Percentiles rank a stretch among this genome's conserved stretches.
Evolutionary conservation across 2,797 vertebrate species (phyloP).

Genomic region (Rhinogobio ventralis): DNA sequence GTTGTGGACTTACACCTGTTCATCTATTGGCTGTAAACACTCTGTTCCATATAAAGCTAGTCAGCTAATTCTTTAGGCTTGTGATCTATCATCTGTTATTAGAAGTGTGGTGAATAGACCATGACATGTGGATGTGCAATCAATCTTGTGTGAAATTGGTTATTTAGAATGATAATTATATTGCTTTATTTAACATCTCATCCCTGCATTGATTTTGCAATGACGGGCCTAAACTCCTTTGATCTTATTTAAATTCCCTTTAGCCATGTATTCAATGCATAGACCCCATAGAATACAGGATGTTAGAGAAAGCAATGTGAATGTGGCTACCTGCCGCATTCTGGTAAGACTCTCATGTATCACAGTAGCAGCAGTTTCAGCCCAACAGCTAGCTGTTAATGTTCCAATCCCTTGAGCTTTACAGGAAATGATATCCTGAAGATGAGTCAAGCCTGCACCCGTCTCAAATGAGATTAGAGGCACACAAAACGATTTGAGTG

Average conservation of each 20-base stretch:
- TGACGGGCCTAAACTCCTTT: not conserved
- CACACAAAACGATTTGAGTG: constrained; percentile 40
- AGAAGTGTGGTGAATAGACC: not conserved
- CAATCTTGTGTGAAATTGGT: not conserved
- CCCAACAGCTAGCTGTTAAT: constrained; percentile 25
- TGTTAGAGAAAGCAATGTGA: not conserved
- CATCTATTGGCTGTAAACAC: not conserved
- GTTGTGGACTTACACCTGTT: constrained; percentile 1
- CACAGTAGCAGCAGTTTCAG: constrained; percentile 12
- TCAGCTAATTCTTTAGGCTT: not conserved
- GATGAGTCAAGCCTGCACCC: constrained; percentile 24
- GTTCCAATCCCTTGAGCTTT: constrained; percentile 7
- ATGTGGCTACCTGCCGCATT: not conserved
- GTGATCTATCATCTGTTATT: not conserved
- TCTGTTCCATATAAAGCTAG: not conserved
- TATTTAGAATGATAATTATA: not conserved
- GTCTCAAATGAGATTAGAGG: constrained; percentile 48
- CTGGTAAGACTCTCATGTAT: not conserved
- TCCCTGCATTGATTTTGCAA: not conserved
- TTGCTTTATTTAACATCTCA: not conserved
- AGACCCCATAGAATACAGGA: not conserved
- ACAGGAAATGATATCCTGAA: constrained; percentile 29
- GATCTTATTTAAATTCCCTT: not conserved
- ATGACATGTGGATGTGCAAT: not conserved
- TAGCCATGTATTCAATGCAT: not conserved